Conservation (phyloP, 1,140 invertebrate species). For the Formica selysi region DNA sequence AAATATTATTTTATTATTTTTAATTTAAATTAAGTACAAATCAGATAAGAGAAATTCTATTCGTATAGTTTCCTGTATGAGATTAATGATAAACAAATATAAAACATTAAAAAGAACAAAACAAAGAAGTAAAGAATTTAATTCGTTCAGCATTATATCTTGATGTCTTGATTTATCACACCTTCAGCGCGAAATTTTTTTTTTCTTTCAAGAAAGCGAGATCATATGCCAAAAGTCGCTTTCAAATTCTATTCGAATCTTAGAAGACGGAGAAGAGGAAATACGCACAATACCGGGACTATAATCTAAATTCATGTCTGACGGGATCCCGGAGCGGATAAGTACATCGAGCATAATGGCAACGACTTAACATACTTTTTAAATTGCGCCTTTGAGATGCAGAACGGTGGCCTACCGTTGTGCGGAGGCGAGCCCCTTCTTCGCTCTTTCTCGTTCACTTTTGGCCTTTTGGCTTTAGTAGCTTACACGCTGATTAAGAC, state of each 20-base stretch:
- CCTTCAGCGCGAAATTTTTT: neutral
- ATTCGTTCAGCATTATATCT: constrained; percentile 8
- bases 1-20: neutral
- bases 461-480: constrained; percentile 81
- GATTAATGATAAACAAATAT: neutral
- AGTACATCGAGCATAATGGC: constrained; percentile 80
- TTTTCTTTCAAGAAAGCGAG: neutral
- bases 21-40: neutral
- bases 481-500: constrained; percentile 86
- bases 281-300: constrained; percentile 69
- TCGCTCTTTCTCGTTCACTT: constrained; percentile 48
- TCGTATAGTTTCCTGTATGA: neutral
- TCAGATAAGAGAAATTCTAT: neutral
- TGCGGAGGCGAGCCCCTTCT: constrained; percentile 24
- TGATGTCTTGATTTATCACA: neutral
- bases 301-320: constrained; percentile 81
- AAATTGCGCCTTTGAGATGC: constrained; percentile 86
- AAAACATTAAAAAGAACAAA: neutral
- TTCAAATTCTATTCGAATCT: constrained; percentile 34
- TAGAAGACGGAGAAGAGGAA: neutral
- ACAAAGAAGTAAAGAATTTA: neutral
- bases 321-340: constrained; percentile 72
- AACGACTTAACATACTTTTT: constrained; percentile 83
- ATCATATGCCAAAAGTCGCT: neutral
- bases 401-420: constrained; percentile 68